phyloP scores from a whole-genome alignment of 92 coral and sea anemone genomes.

The Siderastrea radians region DNA sequence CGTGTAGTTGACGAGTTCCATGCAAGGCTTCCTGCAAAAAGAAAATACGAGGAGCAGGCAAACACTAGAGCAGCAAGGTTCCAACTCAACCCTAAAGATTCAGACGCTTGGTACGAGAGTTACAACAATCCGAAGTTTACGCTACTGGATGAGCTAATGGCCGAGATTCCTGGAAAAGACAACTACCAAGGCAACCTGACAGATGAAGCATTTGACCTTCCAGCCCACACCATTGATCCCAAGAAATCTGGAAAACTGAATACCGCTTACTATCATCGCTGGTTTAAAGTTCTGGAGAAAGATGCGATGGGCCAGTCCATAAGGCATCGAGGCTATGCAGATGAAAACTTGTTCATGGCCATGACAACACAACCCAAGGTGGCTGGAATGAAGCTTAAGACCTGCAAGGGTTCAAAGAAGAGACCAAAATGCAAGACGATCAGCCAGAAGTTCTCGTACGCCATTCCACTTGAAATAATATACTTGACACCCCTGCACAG shows the following conservation, averaged over 20 bases:
- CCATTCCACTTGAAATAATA: constrained; percentile 86
- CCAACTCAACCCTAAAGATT: constrained; percentile 78
- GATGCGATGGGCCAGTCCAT: constrained; percentile 76
- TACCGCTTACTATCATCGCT: constrained; percentile 73
- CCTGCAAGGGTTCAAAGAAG: constrained; percentile 35
- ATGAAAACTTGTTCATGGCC: constrained; percentile 80
- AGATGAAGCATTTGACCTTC: constrained; percentile 64
- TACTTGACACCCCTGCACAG: constrained; percentile 79
- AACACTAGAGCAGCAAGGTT: constrained; percentile 77
- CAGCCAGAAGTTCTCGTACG: constrained; percentile 81
- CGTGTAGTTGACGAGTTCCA: constrained; percentile 80
- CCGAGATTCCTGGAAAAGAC: constrained; percentile 82
- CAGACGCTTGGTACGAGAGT: constrained; percentile 22
- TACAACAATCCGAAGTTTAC: constrained; percentile 21
- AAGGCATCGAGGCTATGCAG: constrained; percentile 81
- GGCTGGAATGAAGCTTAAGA: constrained; percentile 60
- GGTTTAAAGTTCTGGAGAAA: constrained; percentile 56
- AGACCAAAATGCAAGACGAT: constrained; percentile 45
- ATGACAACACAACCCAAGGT: constrained; percentile 77
- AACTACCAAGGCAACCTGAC: constrained; percentile 71
- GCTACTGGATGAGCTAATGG: constrained; percentile 58
- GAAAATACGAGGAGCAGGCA: constrained; percentile 62
- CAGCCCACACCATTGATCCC: constrained; percentile 55
- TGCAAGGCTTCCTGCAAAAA: constrained; percentile 46
- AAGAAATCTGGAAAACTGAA: constrained; percentile 42